These are phyloP conservation scores for Loripinus fragilis DNA, from an alignment of 2,888 invertebrate genomes.

Conservation along the genomic window DNA sequence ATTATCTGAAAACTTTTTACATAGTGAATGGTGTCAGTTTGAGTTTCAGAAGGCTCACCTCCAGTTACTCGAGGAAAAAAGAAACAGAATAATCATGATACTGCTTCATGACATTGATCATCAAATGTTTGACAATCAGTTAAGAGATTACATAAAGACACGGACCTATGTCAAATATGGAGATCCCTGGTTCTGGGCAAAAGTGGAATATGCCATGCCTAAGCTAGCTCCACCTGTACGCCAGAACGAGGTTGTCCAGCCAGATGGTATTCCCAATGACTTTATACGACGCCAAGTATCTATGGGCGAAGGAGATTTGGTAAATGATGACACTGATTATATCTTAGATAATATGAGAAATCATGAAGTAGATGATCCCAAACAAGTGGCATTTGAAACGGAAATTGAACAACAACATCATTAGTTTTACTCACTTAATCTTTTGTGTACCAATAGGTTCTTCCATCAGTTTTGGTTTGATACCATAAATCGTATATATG, in stretches of 20 bases:
- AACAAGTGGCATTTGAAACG: background rate
- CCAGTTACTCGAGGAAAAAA: conserved; percentile 89
- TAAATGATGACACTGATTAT: background rate
- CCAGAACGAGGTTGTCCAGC: background rate
- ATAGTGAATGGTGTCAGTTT: conserved; percentile 95
- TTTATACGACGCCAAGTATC: background rate
- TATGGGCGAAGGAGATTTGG: background rate
- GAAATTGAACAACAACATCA: background rate
- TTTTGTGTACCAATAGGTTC: too few species aligned
- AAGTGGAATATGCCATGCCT: conserved; percentile 6
- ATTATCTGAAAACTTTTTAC: conserved; percentile 93
- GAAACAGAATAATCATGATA: conserved; percentile 91
- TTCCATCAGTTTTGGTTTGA: too few species aligned
- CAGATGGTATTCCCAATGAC: background rate
- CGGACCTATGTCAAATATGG: conserved; percentile 14
- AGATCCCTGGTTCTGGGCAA: conserved; percentile 12
- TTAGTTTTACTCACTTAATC: too few species aligned
- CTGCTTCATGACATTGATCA: conserved; percentile 92
- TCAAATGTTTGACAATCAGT: conserved; percentile 85
- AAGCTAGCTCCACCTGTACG: background rate
- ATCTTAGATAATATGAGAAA: conserved; percentile 15
- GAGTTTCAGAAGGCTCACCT: conserved; percentile 95
- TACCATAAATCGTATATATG: too few species aligned
- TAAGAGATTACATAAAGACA: conserved; percentile 34
- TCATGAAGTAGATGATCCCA: conserved; percentile 1